Evolutionary conservation across 2,888 invertebrate genomes (phyloP).

Genomic region (Drosophila prolongata): DNA sequence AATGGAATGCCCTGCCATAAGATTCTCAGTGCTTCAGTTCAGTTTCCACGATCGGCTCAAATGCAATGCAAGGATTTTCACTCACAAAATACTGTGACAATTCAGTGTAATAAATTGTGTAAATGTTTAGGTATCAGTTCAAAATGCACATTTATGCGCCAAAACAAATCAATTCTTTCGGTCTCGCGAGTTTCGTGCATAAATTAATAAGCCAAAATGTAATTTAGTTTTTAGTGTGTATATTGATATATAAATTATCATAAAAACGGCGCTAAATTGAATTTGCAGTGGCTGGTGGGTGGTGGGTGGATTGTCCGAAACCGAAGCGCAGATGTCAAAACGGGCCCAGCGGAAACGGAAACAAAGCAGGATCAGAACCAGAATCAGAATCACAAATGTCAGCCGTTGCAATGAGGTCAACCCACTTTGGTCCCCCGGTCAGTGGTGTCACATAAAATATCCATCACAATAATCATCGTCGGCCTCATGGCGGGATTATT

Average conservation of each 20-base stretch:
- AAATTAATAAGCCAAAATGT: conserved; percentile 48
- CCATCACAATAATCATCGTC: conserved; percentile 46
- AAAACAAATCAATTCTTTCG: conserved; percentile 22
- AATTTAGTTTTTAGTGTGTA: conserved; percentile 49
- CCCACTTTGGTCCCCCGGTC: conserved; percentile 19
- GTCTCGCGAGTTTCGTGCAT: conserved; percentile 23
- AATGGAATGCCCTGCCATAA: conserved; percentile 1
- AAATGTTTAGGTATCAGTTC: conserved; percentile 13
- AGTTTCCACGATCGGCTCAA: conserved; percentile 18
- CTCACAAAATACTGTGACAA: background rate
- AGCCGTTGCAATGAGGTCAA: conserved; percentile 36
- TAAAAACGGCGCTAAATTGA: conserved; percentile 45
- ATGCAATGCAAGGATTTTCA: background rate
- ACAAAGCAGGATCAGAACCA: conserved; percentile 59
- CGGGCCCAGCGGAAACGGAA: conserved; percentile 67
- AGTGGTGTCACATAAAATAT: conserved; percentile 56
- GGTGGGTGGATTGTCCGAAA: conserved; percentile 10
- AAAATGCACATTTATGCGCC: conserved; percentile 23
- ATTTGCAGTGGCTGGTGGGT: conserved; percentile 23
- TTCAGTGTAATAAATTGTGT: conserved; percentile 12
- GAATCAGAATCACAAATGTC: conserved; percentile 35
- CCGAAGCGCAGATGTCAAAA: conserved; percentile 54
- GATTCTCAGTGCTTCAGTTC: background rate
- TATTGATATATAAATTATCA: conserved; percentile 43
- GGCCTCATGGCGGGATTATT: conserved; percentile 34